A percentile compares a stretch with the other conserved stretches of the same genome.
phyloP scores from a whole-genome alignment of 2,797 vertebrate genomes.

The Zalophus californianus region DNA sequence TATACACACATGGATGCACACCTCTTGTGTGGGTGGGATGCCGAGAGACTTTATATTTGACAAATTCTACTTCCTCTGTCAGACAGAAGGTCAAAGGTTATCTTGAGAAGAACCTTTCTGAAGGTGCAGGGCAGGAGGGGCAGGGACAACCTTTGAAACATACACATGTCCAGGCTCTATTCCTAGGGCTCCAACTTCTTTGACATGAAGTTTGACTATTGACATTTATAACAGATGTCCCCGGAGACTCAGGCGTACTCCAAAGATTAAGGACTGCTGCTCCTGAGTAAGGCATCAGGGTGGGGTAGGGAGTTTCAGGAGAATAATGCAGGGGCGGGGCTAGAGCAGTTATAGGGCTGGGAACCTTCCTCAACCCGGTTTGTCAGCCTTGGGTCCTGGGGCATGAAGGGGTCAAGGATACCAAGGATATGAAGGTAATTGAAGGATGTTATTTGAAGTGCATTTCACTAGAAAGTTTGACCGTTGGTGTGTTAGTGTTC shows the following conservation, averaged over 20 bases:
- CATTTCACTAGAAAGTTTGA: slow-evolving; percentile 10
- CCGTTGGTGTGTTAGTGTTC: background rate
- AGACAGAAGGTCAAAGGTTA: background rate
- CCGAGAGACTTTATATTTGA: background rate
- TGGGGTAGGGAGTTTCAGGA: background rate
- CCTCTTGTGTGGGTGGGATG: background rate
- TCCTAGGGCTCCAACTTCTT: background rate
- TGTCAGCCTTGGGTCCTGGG: background rate
- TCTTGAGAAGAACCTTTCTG: background rate
- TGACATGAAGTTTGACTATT: background rate
- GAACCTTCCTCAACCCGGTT: background rate
- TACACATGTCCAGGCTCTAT: background rate
- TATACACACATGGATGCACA: background rate
- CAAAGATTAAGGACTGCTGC: background rate
- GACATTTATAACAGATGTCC: background rate
- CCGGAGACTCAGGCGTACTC: background rate
- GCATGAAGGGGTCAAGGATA: background rate
- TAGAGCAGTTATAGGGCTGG: background rate
- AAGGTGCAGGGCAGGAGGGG: background rate
- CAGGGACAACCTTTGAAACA: background rate
- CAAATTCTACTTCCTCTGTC: background rate
- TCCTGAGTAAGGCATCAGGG: background rate
- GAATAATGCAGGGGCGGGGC: background rate
- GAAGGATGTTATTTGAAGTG: background rate
- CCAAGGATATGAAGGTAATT: background rate